Conservation (phyloP, 2,113 vertebrate species). For the Suncus etruscus region DNA sequence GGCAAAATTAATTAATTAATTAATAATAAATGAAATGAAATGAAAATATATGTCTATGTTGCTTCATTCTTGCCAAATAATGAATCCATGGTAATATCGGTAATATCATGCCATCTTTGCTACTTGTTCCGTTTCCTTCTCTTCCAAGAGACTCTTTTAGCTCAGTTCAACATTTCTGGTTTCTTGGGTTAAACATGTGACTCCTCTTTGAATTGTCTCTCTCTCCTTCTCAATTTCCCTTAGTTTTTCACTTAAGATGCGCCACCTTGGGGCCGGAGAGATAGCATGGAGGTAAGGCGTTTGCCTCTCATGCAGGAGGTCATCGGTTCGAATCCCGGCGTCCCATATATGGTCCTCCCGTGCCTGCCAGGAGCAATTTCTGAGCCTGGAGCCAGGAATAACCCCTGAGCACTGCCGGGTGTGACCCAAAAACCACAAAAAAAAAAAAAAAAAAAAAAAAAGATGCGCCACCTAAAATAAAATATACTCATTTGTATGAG, state of each 20-base stretch:
- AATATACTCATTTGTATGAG: not conserved
- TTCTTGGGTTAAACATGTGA: not conserved
- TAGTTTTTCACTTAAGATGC: not conserved
- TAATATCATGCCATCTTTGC: not conserved
- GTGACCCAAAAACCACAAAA: too few relatives aligned
- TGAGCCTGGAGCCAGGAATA: too few relatives aligned
- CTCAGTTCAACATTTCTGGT: not conserved
- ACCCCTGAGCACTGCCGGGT: too few relatives aligned
- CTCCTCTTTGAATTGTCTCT: not conserved
- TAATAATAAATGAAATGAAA: too few relatives aligned
- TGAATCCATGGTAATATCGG: not conserved
- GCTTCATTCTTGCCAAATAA: not conserved
- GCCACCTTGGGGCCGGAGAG: too few relatives aligned
- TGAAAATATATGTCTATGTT: not conserved
- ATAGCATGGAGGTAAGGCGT: too few relatives aligned
- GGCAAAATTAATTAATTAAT: too few relatives aligned
- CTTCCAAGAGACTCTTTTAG: not conserved
- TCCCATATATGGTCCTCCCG: too few relatives aligned
- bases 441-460: too few relatives aligned
- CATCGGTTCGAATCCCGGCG: too few relatives aligned
- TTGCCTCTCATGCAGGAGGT: too few relatives aligned
- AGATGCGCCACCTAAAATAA: not conserved
- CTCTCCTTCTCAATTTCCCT: not conserved
- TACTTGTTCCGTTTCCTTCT: not conserved
- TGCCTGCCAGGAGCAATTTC: too few relatives aligned